These are phyloP conservation scores for Paramuricea clavata DNA, from an alignment of 92 coral and sea anemone genomes.

Conservation along the genomic window DNA sequence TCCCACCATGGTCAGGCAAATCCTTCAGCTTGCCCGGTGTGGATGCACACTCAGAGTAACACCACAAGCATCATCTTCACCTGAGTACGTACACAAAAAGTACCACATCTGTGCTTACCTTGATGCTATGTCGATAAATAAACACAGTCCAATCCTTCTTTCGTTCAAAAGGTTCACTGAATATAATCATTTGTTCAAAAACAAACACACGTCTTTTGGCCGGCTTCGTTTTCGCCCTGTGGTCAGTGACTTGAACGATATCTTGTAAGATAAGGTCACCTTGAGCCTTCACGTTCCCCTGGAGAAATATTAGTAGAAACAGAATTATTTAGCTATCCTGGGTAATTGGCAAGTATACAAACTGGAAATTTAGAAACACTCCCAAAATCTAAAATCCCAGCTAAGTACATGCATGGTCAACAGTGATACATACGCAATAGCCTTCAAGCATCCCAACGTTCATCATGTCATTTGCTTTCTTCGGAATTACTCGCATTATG, in stretches of 20 bases:
- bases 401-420: too few species aligned
- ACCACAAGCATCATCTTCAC: too few species aligned
- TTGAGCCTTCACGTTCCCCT: slow-evolving; percentile 97
- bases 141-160: slow-evolving; percentile 97
- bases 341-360: not conserved
- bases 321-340: too few species aligned
- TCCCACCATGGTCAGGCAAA: too few species aligned
- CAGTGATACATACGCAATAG: slow-evolving; percentile 82
- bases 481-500: slow-evolving; percentile 91
- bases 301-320: slow-evolving; percentile 7
- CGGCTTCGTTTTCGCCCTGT: slow-evolving; percentile 81
- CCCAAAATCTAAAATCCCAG: too few species aligned
- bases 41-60: too few species aligned
- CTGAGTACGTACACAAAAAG: too few species aligned
- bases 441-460: slow-evolving; percentile 99
- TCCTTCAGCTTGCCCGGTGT: too few species aligned
- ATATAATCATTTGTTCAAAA: slow-evolving; percentile 95
- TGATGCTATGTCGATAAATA: slow-evolving; percentile 95
- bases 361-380: not conserved
- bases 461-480: slow-evolving; percentile 99
- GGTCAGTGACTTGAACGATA: slow-evolving; percentile 83
- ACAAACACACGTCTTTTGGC: slow-evolving; percentile 95
- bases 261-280: slow-evolving; percentile 90
- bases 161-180: slow-evolving; percentile 97
- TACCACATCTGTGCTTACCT: slow-evolving; percentile 58